Evolutionary conservation across 2,888 invertebrate genomes (phyloP), one percentile per base, ranked within the genome.

Genomic region (Seira sanloemensis): DNA sequence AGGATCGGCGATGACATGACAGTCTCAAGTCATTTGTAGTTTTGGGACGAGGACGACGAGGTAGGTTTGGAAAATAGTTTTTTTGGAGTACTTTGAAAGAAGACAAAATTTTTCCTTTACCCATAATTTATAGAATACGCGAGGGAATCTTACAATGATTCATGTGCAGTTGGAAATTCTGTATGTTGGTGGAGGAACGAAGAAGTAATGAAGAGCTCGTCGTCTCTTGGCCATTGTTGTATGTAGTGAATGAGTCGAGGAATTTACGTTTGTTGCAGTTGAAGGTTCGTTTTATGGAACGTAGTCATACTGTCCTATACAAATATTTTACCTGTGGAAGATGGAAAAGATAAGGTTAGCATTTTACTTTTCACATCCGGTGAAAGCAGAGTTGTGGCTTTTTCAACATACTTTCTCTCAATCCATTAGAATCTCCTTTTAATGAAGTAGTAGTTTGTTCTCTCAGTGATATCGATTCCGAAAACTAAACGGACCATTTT

Each of bases 401-500:
- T n/a, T 67, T 24, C 24, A 67, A 50, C 78, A 78, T 78, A 78
- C 74, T 67, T 24, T n/a, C n/a, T 74, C 50, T 72, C 78, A 68
- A 65, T 74, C 78, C 83, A 68, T 88, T 92, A 91, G 67, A 78
- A 83, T 83, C 83, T 83, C 78, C 67, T 73, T 71, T 67, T 19
- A 12, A 12, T 69, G 77, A 76, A 73, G 78, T 80, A 75, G 68
- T 37, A 37, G 37, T 37, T 37, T 37, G n/a, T n/a, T n/a, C n/a
- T 65, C 12, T 69, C 78, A 58, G 78, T 69, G 78, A 78, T 72
- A 78, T 19, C 58, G 54, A 74, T 21, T 80, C 94, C 97, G 95
- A 94, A 95, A 95, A 94, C 97, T 97, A 93, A 96, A 95, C 94
- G 97, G 25, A 21, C 97, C 93, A 96, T 96, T 96, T 97, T 98